Evolutionary conservation across 1,140 invertebrate genomes (phyloP), one percentile per base, ranked within the genome.

Genomic region (Campoletis sonorensis): DNA sequence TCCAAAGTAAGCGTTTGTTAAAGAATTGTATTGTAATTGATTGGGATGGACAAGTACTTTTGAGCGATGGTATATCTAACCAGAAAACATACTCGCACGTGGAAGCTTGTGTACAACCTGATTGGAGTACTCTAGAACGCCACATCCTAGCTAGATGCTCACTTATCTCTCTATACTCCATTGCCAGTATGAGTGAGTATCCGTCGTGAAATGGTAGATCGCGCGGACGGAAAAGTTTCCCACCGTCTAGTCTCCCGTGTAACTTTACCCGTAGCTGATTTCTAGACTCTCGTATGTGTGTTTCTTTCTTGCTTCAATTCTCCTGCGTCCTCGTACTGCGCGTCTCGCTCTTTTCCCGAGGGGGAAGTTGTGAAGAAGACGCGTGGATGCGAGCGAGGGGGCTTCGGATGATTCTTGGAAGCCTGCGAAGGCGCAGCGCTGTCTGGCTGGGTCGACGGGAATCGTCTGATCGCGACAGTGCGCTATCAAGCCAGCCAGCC

Each of bases 381-480:
- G 40, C 70, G 70, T 67, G 23, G 72, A 73, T 70, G 75, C 54
- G 76, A 54, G 75, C 54, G 76, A 54, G 73, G 16, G 54, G 13
- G 21, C 33, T 79, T 76, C 68, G 67, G 70, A 81, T 51, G 81
- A 83, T 92, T 92, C 90, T 81, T 83, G 85, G 90, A 92, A 91
- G 81, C 78, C 83, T 83, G 84, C 81, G 88, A 85, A 91, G 91
- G 90, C 91, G 91, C 90, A 91, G 90, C 82, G 90, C 90, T 91
- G 91, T 92, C 91, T 92, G 90, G 90, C 83, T 83, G 81, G 85
- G 81, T 82, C 80, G 85, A 83, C 75, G 84, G 80, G 82, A 87
- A 87, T 89, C 85, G 88, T 88, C 89, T 88, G 84, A 15, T 70
- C 67, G 15, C 83, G 33, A 23, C 58, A 64, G 61, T 26, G 76